Evolutionary conservation across 2,888 invertebrate species (phyloP).

Genomic region (Phaonia tiefii): DNA sequence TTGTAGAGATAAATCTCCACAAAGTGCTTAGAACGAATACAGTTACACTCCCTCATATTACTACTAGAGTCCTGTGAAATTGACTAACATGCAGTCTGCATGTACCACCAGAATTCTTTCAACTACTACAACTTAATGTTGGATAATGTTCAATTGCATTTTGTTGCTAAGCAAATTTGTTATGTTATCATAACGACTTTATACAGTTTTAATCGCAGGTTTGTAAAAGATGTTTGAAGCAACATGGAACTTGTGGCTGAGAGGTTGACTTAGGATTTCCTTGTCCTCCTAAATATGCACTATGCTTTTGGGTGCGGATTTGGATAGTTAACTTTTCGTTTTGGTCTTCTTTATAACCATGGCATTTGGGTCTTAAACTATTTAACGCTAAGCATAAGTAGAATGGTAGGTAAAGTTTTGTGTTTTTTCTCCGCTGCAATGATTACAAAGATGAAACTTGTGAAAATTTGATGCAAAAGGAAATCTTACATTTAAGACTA

Average conservation of each 20-base stretch:
- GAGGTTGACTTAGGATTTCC: not conserved
- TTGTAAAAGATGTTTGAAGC: not conserved
- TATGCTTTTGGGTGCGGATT: not conserved
- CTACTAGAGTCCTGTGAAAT: not conserved
- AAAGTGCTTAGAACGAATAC: too few species aligned
- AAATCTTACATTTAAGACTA: not conserved
- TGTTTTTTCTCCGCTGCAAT: not conserved
- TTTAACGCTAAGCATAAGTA: constrained; percentile 35
- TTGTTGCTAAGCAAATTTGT: constrained; percentile 30
- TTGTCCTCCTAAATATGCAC: not conserved
- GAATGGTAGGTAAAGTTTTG: not conserved
- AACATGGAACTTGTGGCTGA: not conserved
- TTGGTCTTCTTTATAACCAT: too few species aligned
- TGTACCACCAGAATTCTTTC: too few species aligned
- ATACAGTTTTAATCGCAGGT: constrained; percentile 32
- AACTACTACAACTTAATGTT: too few species aligned
- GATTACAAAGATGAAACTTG: constrained; percentile 38
- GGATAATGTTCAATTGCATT: constrained; percentile 16
- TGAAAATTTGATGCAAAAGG: not conserved
- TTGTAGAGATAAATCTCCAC: too few species aligned
- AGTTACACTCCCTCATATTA: too few species aligned
- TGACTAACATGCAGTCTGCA: constrained; percentile 11
- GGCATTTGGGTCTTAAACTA: not conserved
- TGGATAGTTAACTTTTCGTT: too few species aligned
- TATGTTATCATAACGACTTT: constrained; percentile 45